These are phyloP conservation scores for Taurulus bubalis DNA, from an alignment of 2,113 vertebrate genomes.

Conservation along the genomic window DNA sequence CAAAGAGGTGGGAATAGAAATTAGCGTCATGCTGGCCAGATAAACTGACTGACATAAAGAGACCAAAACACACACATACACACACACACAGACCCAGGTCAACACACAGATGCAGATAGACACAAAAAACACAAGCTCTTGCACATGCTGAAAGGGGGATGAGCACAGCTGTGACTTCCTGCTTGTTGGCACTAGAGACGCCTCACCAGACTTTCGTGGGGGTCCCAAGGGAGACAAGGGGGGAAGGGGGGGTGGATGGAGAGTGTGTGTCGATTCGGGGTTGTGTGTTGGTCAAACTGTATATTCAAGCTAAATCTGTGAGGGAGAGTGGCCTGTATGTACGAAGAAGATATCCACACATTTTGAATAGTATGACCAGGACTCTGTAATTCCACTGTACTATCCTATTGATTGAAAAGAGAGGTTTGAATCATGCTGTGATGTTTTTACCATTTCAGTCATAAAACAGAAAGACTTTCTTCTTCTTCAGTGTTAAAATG, in stretches of 20 bases:
- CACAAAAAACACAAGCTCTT: conserved; percentile 45
- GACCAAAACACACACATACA: conserved; percentile 12
- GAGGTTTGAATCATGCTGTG: background rate
- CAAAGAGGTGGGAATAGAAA: conserved; percentile 54
- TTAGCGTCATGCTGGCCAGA: conserved; percentile 51
- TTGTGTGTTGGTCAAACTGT: conserved; percentile 20
- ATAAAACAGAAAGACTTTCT: background rate
- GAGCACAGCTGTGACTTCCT: conserved; percentile 80
- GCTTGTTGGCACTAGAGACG: conserved; percentile 67
- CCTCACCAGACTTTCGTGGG: conserved; percentile 55
- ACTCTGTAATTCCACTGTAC: too few relatives aligned
- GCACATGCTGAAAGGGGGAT: conserved; percentile 62
- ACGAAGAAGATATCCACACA: background rate
- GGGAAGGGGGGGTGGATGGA: conserved; percentile 40
- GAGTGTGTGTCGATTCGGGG: conserved; percentile 27
- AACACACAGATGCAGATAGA: conserved; percentile 37
- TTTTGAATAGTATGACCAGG: too few relatives aligned
- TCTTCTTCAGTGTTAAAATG: conserved; percentile 4
- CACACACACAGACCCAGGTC: conserved; percentile 49
- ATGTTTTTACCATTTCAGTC: background rate
- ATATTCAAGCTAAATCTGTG: background rate
- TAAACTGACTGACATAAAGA: conserved; percentile 40
- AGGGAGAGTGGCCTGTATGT: background rate
- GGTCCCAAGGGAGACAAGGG: conserved; percentile 58
- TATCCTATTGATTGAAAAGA: too few relatives aligned